phyloP scores from a whole-genome alignment of 2,797 vertebrate species.

The Erethizon dorsatum region DNA sequence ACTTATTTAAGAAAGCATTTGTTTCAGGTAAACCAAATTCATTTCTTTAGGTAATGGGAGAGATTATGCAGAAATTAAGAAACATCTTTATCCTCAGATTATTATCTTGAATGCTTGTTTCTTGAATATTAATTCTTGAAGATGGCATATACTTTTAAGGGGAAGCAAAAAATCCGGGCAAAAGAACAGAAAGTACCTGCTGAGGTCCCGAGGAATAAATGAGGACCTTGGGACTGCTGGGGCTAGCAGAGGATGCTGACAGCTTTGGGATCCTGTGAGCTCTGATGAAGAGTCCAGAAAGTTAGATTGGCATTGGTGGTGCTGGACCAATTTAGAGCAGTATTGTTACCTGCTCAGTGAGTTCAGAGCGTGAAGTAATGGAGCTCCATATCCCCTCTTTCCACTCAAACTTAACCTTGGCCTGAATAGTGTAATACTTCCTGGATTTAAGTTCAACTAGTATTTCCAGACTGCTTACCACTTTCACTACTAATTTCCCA shows the following conservation, averaged over 20 bases:
- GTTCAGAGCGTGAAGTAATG: not conserved
- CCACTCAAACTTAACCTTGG: not conserved
- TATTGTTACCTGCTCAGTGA: not conserved
- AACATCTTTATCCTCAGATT: not conserved
- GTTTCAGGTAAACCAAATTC: slow-evolving; percentile 21
- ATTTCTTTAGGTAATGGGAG: not conserved
- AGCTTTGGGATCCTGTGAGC: not conserved
- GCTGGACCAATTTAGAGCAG: not conserved
- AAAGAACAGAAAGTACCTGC: not conserved
- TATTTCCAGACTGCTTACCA: not conserved
- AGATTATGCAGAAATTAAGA: slow-evolving; percentile 51
- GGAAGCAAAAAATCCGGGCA: not conserved
- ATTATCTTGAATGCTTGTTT: not conserved
- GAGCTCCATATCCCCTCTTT: not conserved
- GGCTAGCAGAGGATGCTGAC: rapidly evolving
- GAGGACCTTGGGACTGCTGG: not conserved
- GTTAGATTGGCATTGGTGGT: not conserved
- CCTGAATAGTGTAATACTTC: not conserved
- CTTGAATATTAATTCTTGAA: not conserved
- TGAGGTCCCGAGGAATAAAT: not conserved
- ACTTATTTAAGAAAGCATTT: slow-evolving; percentile 2
- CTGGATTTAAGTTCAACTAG: not conserved
- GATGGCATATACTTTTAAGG: not conserved
- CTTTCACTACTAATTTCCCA: not conserved
- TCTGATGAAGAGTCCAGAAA: not conserved